These are phyloP conservation scores for Chelmon rostratus DNA, from an alignment of 2,797 vertebrate species.

Conservation along the genomic window DNA sequence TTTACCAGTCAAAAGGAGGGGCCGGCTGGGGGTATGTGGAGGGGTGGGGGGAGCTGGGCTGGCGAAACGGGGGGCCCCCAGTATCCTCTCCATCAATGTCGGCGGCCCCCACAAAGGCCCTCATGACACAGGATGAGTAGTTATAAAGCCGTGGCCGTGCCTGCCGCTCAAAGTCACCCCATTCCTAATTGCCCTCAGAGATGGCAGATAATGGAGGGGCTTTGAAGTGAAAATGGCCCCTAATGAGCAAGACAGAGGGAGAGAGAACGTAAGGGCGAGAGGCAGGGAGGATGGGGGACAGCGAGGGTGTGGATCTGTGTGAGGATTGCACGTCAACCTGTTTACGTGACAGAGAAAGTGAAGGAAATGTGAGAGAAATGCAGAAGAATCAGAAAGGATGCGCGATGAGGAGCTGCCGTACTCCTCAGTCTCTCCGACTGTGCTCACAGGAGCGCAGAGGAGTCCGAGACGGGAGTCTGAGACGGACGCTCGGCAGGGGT, in stretches of 20 bases:
- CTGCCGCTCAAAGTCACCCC: slow-evolving; percentile 92
- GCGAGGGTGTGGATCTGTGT: slow-evolving; percentile 16
- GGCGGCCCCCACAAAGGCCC: slow-evolving; percentile 86
- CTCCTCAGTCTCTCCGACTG: slow-evolving; percentile 78
- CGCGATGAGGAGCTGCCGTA: slow-evolving; percentile 12
- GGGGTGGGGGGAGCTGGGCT: slow-evolving; percentile 11
- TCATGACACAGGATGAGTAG: slow-evolving; percentile 90
- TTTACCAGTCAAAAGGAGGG: slow-evolving; percentile 91
- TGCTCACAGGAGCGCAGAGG: slow-evolving; percentile 82
- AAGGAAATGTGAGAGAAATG: slow-evolving; percentile 14
- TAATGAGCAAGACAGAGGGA: slow-evolving; percentile 86
- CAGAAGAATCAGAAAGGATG: slow-evolving; percentile 3
- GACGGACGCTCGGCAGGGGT: slow-evolving; percentile 88
- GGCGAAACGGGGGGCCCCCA: slow-evolving; percentile 64
- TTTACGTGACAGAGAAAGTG: slow-evolving; percentile 69
- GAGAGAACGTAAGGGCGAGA: slow-evolving; percentile 48
- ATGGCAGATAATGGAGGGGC: slow-evolving; percentile 91
- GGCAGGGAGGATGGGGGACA: slow-evolving; percentile 33
- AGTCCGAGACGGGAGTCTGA: slow-evolving; percentile 86
- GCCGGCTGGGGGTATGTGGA: slow-evolving; percentile 71
- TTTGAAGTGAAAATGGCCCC: slow-evolving; percentile 93
- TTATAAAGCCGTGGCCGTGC: slow-evolving; percentile 89
- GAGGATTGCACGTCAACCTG: slow-evolving; percentile 81
- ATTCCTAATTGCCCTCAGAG: slow-evolving; percentile 95
- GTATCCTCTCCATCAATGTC: slow-evolving; percentile 93